Base-by-base conservation (phyloP, 2,888 invertebrate species). In the Kryphioiulus occultus region DNA sequence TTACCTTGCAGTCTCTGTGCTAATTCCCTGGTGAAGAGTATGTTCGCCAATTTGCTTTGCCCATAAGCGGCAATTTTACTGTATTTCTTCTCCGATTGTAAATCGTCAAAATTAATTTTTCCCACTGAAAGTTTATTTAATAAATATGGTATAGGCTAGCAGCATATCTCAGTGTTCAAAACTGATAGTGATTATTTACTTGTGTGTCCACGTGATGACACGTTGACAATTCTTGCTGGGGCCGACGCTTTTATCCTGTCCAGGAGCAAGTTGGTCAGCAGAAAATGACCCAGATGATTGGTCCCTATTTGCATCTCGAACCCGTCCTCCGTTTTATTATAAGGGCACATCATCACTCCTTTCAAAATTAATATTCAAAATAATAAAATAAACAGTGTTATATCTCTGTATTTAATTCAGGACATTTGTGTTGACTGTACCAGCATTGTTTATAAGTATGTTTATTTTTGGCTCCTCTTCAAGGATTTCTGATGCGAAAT, bases 241-340 rank as follows among this genome's bases (percentile, higher is more conserved):
- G 91, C 90, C 12, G 88, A 87, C 90, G 93, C 93, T 93, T 95
- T 94, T 1, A 96, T 90, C 4, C 92, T 93, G 90, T 96, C 95
- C 42, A 96, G 90, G 26, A 96, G 92, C 86, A 96, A 92, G 91
- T 95, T 94, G 9, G 96, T 96, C 26, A 96, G 93, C 32, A 96
- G 93, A 92, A 96, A 96, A 92, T 96, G 96, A 0, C 96, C 90
- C 5, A 91, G 87, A 88, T 91, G 90, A 89, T 91, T 96, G 85
- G 96, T 95, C 9, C 96, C 96, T 0, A 96, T 92, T 90, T 96
- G 96, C 91, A 94, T 93, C 92, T 97, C 96, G 91, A 96, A 95
- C 53, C 96, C 96, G 90, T 97, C 96, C 82, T 92, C 92, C 0
- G 96, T 96, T 88, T 94, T 92, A n/a, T 93, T 91, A 89, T 93